phyloP scores from a whole-genome alignment of 1,140 invertebrate species.

The Bombus sylvicola region DNA sequence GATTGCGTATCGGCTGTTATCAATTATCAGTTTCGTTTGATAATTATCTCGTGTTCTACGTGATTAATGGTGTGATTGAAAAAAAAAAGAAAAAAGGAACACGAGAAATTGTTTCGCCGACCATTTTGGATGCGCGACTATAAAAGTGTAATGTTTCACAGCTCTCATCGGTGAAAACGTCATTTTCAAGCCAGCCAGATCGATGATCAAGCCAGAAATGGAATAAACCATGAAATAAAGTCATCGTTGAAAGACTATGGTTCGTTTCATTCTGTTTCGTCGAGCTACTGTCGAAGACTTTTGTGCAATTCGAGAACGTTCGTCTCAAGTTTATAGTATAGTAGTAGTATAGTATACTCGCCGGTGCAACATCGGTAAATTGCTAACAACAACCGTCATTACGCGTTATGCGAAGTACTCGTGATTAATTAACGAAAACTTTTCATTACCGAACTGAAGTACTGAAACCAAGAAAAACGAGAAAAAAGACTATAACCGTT shows the following conservation, averaged over 20 bases:
- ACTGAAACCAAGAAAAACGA: background rate
- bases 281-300: background rate
- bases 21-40: background rate
- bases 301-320: background rate
- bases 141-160: background rate
- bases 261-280: background rate
- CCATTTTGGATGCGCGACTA: background rate
- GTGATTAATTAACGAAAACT: background rate
- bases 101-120: background rate
- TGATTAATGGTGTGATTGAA: background rate
- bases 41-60: background rate
- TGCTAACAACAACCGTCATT: too few species aligned
- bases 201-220: constrained; percentile 5
- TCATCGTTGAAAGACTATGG: background rate
- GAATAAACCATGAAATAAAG: background rate
- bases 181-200: background rate
- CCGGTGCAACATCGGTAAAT: background rate
- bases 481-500: background rate
- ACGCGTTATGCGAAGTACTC: too few species aligned
- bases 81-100: too few species aligned
- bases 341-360: too few species aligned
- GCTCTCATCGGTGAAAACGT: background rate
- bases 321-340: too few species aligned
- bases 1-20: background rate
- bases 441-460: background rate